phyloP scores from a whole-genome alignment of 2,888 invertebrate genomes.

The Drosophila niveifrons region DNA sequence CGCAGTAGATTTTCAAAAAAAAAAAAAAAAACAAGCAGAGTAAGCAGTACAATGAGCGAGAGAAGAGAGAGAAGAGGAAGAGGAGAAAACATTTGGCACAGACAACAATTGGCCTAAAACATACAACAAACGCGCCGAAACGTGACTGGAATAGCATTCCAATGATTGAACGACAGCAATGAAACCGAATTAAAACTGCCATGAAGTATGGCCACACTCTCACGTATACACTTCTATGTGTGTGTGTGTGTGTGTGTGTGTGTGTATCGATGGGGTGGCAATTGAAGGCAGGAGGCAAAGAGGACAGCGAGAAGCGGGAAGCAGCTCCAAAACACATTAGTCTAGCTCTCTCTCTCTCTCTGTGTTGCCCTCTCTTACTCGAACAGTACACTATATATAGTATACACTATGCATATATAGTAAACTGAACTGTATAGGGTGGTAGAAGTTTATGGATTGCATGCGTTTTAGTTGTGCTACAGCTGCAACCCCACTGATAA shows the following conservation, averaged over 20 bases:
- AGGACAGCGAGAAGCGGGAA: not conserved
- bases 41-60: not conserved
- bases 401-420: slow-evolving; percentile 19
- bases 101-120: slow-evolving; percentile 64
- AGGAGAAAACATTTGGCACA: slow-evolving; percentile 33
- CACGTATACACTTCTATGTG: not conserved
- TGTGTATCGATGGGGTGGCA: slow-evolving; percentile 6
- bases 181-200: slow-evolving; percentile 64
- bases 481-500: slow-evolving; percentile 63
- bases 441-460: slow-evolving; percentile 54
- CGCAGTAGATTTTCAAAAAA: slow-evolving; percentile 18
- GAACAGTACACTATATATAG: slow-evolving; percentile 27
- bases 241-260: slow-evolving; percentile 2
- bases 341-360: slow-evolving; percentile 15
- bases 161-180: slow-evolving; percentile 75
- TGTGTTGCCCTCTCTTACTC: not conserved
- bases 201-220: slow-evolving; percentile 59
- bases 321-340: slow-evolving; percentile 56
- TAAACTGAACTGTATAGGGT: slow-evolving; percentile 3
- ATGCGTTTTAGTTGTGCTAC: slow-evolving; percentile 48
- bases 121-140: slow-evolving; percentile 66
- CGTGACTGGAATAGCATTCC: slow-evolving; percentile 74
- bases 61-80: not conserved
- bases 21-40: not conserved
- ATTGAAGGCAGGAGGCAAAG: not conserved